Evolutionary conservation across 2,113 vertebrate species (phyloP), one percentile per base, ranked within the genome.

Genomic region (Cavia aperea): DNA sequence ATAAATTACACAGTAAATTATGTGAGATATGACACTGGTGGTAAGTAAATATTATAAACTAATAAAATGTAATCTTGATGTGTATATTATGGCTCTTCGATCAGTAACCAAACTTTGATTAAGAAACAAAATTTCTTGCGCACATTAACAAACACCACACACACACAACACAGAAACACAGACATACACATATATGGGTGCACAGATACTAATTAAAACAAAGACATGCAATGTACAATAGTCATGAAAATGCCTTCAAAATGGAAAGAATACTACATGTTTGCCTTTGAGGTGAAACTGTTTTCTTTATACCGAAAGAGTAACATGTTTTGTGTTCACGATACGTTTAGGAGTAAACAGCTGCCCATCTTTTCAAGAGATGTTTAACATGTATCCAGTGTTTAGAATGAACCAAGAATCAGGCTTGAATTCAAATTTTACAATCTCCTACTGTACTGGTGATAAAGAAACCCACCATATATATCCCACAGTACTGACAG

Each of bases 91-190:
- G 23, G 73, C 77, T 92, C 43, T 96, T 92, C 89, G 72, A 68
- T 94, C 89, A 95, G 87, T 93, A 94, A 81, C 54, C 36, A 95
- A 86, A 68, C 49, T 96, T 83, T 95, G 81, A 94, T 87, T 95
- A 95, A 87, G 70, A 95, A 16, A 49, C 31, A 1, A 94, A 81
- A 89, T 91, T 95, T 96, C 70, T 72, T 89, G 46, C 84, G 51
- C 24, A 73, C 54, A 95, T 89, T 92, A 92, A 81, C 72, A 60
- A 94, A 70, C 8, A 88, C 13, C 63, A 85, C 77, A 39, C 77
- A 87, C 18, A 60, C 31, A 77, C 46, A 39, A 63, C 23, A 39
- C 62, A 70, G 29, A 46, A 46, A 60, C 23, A 33, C 54, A 46
- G 51, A 54, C 60, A 86, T 15, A 54, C 33, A 68, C 36, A 46